Conservation (phyloP, 2,797 vertebrate genomes). For the Gymnothorax javanicus region DNA sequence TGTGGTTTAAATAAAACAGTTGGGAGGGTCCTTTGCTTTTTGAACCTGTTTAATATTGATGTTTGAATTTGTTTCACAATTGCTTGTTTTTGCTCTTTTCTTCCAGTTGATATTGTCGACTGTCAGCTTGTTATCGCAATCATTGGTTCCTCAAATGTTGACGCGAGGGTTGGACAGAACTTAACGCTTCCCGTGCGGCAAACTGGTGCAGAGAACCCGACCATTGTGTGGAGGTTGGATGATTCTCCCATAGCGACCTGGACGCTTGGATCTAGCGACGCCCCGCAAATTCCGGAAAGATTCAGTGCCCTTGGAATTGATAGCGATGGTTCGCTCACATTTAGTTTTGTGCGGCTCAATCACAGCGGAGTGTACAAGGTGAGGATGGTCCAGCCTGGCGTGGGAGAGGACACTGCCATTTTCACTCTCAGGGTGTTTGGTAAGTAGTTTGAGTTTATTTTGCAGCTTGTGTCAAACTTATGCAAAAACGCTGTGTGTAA, state of each 20-base stretch:
- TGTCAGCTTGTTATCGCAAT: conserved; percentile 51
- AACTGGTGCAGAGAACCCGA: conserved; percentile 49
- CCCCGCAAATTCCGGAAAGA: conserved; percentile 40
- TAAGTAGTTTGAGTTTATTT: conserved; percentile 49
- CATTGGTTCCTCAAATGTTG: conserved; percentile 34
- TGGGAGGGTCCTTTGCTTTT: too few relatives aligned
- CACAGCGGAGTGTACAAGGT: conserved; percentile 58
- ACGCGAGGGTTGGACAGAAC: conserved; percentile 49
- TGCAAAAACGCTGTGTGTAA: too few relatives aligned
- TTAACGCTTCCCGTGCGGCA: conserved; percentile 64
- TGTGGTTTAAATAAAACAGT: too few relatives aligned
- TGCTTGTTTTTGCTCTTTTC: neutral
- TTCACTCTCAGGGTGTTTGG: conserved; percentile 68
- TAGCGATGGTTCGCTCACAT: conserved; percentile 60
- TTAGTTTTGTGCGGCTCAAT: conserved; percentile 50
- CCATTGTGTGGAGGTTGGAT: conserved; percentile 60
- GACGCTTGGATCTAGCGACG: conserved; percentile 36
- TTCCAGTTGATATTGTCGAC: conserved; percentile 46
- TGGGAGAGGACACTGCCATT: neutral
- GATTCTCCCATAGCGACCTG: conserved; percentile 54
- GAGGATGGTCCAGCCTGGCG: conserved; percentile 58
- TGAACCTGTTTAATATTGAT: neutral
- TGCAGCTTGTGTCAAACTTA: too few relatives aligned
- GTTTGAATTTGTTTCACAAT: neutral
- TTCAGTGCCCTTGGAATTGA: conserved; percentile 49